Base-by-base conservation (phyloP, 2,888 invertebrate genomes). In the Parthenolecanium corni region DNA sequence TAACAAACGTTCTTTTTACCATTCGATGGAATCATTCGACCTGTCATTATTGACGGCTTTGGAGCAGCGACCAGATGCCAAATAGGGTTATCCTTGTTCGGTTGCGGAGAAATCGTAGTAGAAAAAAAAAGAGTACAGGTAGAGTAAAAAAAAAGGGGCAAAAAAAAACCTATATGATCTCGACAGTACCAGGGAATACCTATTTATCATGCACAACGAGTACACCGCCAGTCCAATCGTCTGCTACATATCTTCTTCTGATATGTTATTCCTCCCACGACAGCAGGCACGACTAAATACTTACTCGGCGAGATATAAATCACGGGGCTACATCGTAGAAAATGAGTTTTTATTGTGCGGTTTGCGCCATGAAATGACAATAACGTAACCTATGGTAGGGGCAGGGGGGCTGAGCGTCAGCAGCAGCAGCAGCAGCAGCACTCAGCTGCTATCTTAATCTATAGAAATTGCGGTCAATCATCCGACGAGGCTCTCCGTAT, bases 191-290 rank as follows among this genome's bases (percentile, higher is more conserved):
- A 18, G n/a, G 21, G 58, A 58, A 58, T 58, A 58, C 57, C 58
- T 58, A 58, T 58, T 58, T 58, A 58, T 58, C 58, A 58, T 58
- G 58, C 58, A 47, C 47, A 58, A 49, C 58, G 46, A 58, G 58
- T 58, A 58, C 46, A 46, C 57, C 47, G 47, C 58, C 47, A 58
- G 58, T 58, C 58, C 47, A 46, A 21, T 36, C 25, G 42, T 46
- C 47, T 47, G 46, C 58, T 47, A 58, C 58, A 58, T 58, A 58
- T 58, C 58, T 58, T 58, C 58, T 46, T 58, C 47, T 58, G 47
- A 58, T 58, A 58, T 58, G 58, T 58, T 58, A 58, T 58, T 58
- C 58, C 58, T 58, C 58, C 58, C 49, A 58, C 58, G 58, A 58
- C 47, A 58, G 58, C 58, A 49, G 58, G 58, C 58, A 58, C 58